phyloP scores from a whole-genome alignment of 2,797 vertebrate genomes.

The Rousettus madagascariensis region DNA sequence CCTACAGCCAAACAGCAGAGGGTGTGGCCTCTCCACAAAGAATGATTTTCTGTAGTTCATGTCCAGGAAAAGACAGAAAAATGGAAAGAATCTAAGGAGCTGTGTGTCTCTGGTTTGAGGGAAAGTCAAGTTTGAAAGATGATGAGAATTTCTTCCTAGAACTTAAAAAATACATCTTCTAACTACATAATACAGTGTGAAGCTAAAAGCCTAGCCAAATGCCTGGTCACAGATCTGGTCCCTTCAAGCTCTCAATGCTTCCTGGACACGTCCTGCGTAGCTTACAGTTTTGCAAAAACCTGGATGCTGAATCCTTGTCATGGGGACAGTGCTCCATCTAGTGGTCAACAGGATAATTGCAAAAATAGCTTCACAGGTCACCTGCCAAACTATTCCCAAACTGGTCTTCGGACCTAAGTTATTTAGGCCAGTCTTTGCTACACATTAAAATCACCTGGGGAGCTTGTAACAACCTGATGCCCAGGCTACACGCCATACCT shows the following conservation, averaged over 20 bases:
- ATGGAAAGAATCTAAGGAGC: background rate
- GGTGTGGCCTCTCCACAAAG: conserved; percentile 9
- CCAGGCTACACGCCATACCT: too few relatives aligned
- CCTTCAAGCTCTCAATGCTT: background rate
- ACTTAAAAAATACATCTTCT: background rate
- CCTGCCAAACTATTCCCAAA: background rate
- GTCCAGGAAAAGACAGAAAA: background rate
- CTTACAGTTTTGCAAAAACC: conserved; percentile 50
- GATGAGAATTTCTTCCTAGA: background rate
- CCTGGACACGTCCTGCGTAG: background rate
- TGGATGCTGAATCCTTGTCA: background rate
- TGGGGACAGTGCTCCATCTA: conserved; percentile 81
- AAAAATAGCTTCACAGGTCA: conserved; percentile 36
- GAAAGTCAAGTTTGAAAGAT: background rate
- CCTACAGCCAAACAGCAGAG: conserved; percentile 30
- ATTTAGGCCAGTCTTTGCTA: background rate
- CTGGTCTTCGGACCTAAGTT: background rate
- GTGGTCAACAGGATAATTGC: conserved; percentile 71
- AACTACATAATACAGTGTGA: background rate
- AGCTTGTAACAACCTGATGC: background rate
- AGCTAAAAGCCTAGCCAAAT: background rate
- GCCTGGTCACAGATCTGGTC: background rate
- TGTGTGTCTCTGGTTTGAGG: background rate
- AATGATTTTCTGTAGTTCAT: conserved; percentile 32
- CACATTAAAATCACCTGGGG: background rate